Conservation (phyloP, 2,797 vertebrate species). For the Petrocephalus sullivani region DNA sequence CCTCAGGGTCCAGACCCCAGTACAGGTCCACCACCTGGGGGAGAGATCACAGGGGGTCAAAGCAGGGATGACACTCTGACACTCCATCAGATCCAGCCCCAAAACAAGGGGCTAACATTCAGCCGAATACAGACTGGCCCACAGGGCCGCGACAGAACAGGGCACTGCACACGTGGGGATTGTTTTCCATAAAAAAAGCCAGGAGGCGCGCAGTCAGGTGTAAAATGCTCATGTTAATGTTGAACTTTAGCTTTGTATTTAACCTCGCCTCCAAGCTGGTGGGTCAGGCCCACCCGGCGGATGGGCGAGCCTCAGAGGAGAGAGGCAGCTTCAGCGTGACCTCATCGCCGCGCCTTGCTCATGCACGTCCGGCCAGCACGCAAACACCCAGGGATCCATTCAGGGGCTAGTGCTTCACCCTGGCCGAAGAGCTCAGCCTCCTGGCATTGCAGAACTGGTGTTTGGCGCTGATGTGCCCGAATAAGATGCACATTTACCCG, state of each 20-base stretch:
- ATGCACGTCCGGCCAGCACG: neutral
- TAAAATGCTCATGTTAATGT: neutral
- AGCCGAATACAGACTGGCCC: neutral
- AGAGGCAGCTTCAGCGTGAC: neutral
- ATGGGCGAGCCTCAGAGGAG: too few relatives aligned
- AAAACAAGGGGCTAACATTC: neutral
- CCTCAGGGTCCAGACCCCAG: constrained; percentile 85
- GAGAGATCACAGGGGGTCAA: constrained; percentile 28
- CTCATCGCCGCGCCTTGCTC: neutral
- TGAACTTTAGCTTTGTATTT: neutral
- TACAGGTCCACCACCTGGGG: constrained; percentile 91
- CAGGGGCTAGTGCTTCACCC: neutral
- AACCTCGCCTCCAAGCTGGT: neutral
- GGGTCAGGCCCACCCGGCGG: neutral
- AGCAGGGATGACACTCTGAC: too few relatives aligned
- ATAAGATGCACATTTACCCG: neutral
- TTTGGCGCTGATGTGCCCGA: neutral
- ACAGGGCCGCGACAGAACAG: neutral
- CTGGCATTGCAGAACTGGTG: neutral
- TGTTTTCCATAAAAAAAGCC: neutral
- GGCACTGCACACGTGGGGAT: neutral
- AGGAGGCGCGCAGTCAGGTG: neutral
- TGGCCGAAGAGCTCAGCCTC: neutral
- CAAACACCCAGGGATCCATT: neutral
- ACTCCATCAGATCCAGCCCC: neutral